Base-by-base conservation (phyloP, 2,113 vertebrate species). In the Pholis gunnellus region DNA sequence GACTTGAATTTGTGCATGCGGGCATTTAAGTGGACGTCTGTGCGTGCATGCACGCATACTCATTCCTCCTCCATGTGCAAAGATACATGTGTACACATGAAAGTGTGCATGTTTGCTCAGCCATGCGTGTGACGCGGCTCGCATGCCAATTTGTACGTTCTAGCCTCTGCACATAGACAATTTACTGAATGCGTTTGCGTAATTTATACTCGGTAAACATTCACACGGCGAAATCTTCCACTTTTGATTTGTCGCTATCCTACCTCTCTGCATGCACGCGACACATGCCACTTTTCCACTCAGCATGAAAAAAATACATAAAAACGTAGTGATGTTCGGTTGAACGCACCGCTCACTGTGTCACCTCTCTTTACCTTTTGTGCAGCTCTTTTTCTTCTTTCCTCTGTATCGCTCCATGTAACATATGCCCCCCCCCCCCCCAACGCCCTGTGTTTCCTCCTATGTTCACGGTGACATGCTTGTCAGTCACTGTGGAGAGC, bases 401-500 rank as follows among this genome's bases (percentile, higher is more conserved):
- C 56, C 40, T n/a, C 61, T 46, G 50, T 38, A 59, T 66, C 22
- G 1, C 77, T 84, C 66, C 27, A 1, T 79, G 63, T 73, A 72
- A 57, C 73, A 66, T 75, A 61, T 52, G 72, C 75, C 48, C 75
- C 61, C 44, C 44, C 44, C 13, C 44, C 38, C 38, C 36, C 36
- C 36, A 8, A 14, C 31, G 13, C 54, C 25, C 54, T 14, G 42
- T 54, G 65, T 75, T 80, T 76, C 50, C 36, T 75, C 52, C 44
- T 36, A 31, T 59, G 78, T 77, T 74, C 18, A 57, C 64, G 46
- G 65, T 66, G 67, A 74, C 29, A 54, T 56, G 83, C 61, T 42
- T 77, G 86, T 88, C 80, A 67, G 75, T 82, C 50, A 54, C 34
- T 52, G 64, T 27, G 57, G 20, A 70, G 68, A 68, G 71, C 52